Conservation (phyloP, 1,140 invertebrate species). For the Drosophila mauritiana region DNA sequence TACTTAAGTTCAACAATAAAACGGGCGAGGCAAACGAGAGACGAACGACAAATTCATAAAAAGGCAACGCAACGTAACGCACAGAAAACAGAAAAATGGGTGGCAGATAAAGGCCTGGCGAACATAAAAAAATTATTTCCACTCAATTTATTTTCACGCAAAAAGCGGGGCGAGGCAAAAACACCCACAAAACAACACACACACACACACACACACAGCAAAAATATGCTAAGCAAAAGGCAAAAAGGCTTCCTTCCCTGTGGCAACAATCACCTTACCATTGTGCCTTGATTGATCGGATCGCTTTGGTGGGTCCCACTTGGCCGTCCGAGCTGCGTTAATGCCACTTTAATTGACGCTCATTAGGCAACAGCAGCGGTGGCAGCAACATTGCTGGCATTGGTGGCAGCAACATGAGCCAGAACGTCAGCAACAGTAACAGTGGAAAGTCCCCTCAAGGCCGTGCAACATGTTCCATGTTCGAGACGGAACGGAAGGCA, state of each 20-base stretch:
- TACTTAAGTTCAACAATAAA: constrained; percentile 73
- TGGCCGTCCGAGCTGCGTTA: constrained; percentile 47
- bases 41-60: constrained; percentile 70
- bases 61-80: constrained; percentile 19
- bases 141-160: constrained; percentile 72
- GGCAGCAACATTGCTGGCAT: constrained; percentile 3
- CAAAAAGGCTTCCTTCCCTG: constrained; percentile 2
- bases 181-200: background rate
- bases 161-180: background rate
- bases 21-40: constrained; percentile 40
- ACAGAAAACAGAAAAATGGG: background rate
- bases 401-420: constrained; percentile 10
- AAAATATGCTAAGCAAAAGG: constrained; percentile 24
- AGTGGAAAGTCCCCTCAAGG: constrained; percentile 3
- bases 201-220: background rate
- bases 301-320: constrained; percentile 39
- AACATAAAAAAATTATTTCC: constrained; percentile 67
- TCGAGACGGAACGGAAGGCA: background rate
- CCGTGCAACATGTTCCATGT: background rate
- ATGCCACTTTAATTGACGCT: constrained; percentile 72
- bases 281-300: constrained; percentile 67
- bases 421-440: constrained; percentile 11
- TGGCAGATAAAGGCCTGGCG: constrained; percentile 26
- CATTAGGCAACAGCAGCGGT: constrained; percentile 47
- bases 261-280: constrained; percentile 31